Conservation (phyloP, 2,888 invertebrate genomes). For the Conomelus anceps region DNA sequence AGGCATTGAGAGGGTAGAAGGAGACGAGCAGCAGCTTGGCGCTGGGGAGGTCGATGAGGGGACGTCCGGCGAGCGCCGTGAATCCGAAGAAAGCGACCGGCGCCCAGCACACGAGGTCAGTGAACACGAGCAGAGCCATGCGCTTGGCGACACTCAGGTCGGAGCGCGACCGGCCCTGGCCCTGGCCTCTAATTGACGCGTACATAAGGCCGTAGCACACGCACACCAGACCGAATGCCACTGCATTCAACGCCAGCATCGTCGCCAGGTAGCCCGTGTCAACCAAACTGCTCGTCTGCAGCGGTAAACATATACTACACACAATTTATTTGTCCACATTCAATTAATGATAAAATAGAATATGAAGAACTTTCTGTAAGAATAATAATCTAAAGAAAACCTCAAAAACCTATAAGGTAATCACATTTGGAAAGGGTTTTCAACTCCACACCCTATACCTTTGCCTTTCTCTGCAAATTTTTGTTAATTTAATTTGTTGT, state of each 20-base stretch:
- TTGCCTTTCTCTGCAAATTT: too few species aligned
- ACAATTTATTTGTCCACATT: background rate
- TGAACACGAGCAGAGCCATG: slow-evolving; percentile 57
- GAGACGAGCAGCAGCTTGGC: slow-evolving; percentile 55
- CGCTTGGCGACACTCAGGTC: slow-evolving; percentile 52
- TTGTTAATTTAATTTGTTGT: too few species aligned
- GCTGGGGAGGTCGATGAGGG: slow-evolving; percentile 50
- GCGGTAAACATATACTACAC: slow-evolving; percentile 56
- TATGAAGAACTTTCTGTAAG: too few species aligned
- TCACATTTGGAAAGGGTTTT: too few species aligned
- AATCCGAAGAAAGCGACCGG: slow-evolving; percentile 61
- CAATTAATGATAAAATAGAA: background rate
- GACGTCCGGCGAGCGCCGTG: slow-evolving; percentile 55
- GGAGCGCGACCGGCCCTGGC: slow-evolving; percentile 39
- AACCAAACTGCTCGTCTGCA: slow-evolving; percentile 49
- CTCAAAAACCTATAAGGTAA: too few species aligned
- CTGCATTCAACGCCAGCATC: slow-evolving; percentile 52
- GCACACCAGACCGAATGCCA: slow-evolving; percentile 57
- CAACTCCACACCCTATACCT: too few species aligned
- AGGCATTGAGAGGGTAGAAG: slow-evolving; percentile 62
- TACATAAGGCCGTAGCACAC: slow-evolving; percentile 58
- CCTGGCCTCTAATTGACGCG: slow-evolving; percentile 45
- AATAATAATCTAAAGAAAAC: too few species aligned
- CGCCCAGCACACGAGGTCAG: slow-evolving; percentile 56
- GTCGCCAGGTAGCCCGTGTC: slow-evolving; percentile 52